Percentiles rank a stretch among this genome's conserved stretches.
phyloP scores from a whole-genome alignment of 2,888 invertebrate genomes.

The Euplagia quadripunctaria region DNA sequence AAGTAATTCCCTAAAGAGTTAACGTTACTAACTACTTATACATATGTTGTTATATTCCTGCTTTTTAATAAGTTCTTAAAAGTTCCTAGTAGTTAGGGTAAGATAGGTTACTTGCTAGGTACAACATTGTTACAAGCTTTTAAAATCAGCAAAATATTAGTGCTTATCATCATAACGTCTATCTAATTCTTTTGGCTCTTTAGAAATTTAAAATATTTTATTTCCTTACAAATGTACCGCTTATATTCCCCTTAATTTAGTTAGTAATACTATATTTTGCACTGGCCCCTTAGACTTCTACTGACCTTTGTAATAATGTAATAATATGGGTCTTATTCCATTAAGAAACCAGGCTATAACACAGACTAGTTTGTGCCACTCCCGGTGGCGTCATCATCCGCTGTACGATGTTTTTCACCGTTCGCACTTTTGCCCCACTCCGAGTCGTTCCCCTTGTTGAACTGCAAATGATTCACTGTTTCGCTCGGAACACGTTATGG shows the following conservation, averaged over 20 bases:
- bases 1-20: too few relatives aligned
- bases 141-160: background rate
- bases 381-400: slow-evolving; percentile 9
- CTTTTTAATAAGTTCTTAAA: background rate
- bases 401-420: slow-evolving; percentile 18
- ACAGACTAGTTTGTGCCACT: too few relatives aligned
- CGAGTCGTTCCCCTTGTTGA: slow-evolving; percentile 19
- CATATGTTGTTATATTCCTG: too few relatives aligned
- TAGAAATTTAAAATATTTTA: background rate
- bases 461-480: slow-evolving; percentile 30
- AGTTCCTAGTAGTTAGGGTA: background rate
- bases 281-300: background rate
- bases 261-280: background rate
- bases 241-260: background rate
- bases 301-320: too few relatives aligned
- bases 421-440: slow-evolving; percentile 21
- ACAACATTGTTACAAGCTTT: background rate
- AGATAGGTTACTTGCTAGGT: background rate
- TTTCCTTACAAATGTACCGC: background rate
- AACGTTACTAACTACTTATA: too few relatives aligned
- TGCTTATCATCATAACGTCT: background rate
- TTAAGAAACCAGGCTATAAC: too few relatives aligned
- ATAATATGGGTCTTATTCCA: too few relatives aligned
- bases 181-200: background rate
- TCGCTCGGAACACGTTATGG: slow-evolving; percentile 21